These are phyloP conservation scores for Gallinago nigripennis DNA, from an alignment of 2,797 vertebrate species.

Conservation along the genomic window DNA sequence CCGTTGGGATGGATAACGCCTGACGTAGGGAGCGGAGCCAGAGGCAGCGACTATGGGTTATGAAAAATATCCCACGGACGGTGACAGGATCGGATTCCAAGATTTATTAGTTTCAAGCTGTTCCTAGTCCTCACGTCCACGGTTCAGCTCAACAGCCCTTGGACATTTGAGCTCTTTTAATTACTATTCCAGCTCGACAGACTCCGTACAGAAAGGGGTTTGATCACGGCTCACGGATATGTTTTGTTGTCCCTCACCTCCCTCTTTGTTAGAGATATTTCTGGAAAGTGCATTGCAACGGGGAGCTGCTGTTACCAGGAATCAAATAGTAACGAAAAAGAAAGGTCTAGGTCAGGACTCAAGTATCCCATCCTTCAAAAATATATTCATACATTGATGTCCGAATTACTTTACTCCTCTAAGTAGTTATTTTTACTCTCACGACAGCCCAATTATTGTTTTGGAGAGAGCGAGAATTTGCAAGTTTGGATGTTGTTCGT, in stretches of 20 bases:
- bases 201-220: not conserved
- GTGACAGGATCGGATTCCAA: not conserved
- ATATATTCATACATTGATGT: fast-evolving
- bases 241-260: not conserved
- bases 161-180: not conserved
- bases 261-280: not conserved
- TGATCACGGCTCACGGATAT: not conserved
- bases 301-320: not conserved
- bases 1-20: not conserved
- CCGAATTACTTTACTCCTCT: not conserved
- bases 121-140: not conserved
- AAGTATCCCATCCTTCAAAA: not conserved
- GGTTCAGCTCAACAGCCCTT: not conserved
- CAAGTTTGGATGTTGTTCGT: not conserved
- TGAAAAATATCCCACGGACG: not conserved
- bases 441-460: not conserved
- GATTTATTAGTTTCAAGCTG: not conserved
- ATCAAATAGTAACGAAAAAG: not conserved
- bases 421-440: not conserved
- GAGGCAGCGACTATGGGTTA: not conserved
- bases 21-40: not conserved
- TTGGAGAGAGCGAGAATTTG: not conserved
- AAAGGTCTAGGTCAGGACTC: not conserved
- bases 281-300: not conserved
- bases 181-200: not conserved